Conservation (phyloP, 2,113 vertebrate genomes). For the Actinemys pallida region DNA sequence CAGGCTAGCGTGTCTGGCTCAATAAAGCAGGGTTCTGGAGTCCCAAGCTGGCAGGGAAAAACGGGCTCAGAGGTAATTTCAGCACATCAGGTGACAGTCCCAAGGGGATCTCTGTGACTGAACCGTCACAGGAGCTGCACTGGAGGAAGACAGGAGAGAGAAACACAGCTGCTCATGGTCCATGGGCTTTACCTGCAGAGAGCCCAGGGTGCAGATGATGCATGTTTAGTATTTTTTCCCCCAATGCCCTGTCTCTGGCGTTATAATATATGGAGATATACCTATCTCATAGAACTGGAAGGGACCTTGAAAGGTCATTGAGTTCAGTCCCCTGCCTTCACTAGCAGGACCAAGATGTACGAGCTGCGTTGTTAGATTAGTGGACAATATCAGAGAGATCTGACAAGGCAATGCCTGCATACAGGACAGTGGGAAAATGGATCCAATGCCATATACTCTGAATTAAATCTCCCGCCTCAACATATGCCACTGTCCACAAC, state of each 20-base stretch:
- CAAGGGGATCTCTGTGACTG: too few species aligned
- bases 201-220: background rate
- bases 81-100: too few species aligned
- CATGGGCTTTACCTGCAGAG: background rate
- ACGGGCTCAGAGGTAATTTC: too few species aligned
- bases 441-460: background rate
- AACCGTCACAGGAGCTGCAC: background rate
- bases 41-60: too few species aligned
- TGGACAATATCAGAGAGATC: background rate
- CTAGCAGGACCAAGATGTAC: too few species aligned
- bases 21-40: too few species aligned
- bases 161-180: slow-evolving; percentile 33
- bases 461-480: slow-evolving; percentile 15
- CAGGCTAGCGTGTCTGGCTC: too few species aligned
- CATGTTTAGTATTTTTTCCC: fast-evolving
- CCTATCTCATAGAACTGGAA: too few species aligned
- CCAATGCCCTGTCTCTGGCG: fast-evolving
- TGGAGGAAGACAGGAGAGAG: background rate
- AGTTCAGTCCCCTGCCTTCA: too few species aligned
- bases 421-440: slow-evolving; percentile 15
- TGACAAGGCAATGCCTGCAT: background rate
- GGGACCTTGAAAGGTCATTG: too few species aligned
- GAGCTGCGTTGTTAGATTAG: fast-evolving
- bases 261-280: too few species aligned
- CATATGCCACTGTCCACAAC: slow-evolving; percentile 53